A percentile compares a stretch with the other conserved stretches of the same genome.
These are phyloP conservation scores for Maniola hyperantus DNA, from an alignment of 2,888 invertebrate species.

Conservation along the genomic window DNA sequence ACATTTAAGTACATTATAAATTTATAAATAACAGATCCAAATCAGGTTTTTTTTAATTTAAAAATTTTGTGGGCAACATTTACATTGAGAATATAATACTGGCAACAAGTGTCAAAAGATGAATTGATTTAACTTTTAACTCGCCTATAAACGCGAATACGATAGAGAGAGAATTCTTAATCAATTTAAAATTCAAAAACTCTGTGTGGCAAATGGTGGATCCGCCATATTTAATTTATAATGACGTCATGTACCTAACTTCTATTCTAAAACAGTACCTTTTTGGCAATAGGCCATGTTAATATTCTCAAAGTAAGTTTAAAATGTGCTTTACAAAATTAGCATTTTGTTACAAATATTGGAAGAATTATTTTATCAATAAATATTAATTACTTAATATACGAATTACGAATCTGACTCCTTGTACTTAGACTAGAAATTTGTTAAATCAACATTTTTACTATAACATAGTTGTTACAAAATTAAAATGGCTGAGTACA, in stretches of 20 bases:
- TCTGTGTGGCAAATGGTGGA: no score
- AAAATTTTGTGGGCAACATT: neutral
- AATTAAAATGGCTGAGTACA: neutral
- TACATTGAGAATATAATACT: constrained; percentile 4
- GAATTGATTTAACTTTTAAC: neutral
- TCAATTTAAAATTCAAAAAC: no score
- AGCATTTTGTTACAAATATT: constrained; percentile 1
- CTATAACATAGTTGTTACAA: neutral
- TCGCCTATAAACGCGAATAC: no score
- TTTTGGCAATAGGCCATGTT: neutral
- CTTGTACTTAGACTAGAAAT: constrained; percentile 11
- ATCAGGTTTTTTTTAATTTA: neutral
- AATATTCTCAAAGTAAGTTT: neutral
- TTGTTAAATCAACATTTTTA: constrained; percentile 1
- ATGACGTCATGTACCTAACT: no score
- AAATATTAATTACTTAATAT: neutral
- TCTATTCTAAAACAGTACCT: no score
- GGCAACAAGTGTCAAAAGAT: neutral
- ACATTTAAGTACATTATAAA: constrained; percentile 5
- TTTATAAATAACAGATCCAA: constrained; percentile 1
- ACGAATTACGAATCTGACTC: constrained; percentile 4
- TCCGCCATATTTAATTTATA: no score
- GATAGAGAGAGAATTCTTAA: no score
- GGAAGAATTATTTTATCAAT: constrained; percentile 1
- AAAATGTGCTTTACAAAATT: neutral